Conservation (phyloP, 2,797 vertebrate genomes). For the Podargus strigoides region DNA sequence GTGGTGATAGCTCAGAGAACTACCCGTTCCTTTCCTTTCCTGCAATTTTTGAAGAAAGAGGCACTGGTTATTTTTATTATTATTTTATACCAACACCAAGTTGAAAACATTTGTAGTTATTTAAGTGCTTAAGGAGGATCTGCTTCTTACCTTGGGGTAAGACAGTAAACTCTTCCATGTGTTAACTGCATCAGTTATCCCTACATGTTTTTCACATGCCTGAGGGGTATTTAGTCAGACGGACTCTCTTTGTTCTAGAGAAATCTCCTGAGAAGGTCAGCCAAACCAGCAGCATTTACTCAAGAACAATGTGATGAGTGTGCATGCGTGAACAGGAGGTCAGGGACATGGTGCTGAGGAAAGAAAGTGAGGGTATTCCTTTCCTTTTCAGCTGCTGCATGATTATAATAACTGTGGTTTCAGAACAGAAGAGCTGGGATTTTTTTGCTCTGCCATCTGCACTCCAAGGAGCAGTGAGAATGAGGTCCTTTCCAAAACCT, state of each 20-base stretch:
- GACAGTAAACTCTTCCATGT: slow-evolving; percentile 23
- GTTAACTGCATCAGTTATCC: not conserved
- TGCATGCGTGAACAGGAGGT: not conserved
- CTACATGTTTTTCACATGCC: not conserved
- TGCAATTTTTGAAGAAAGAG: not conserved
- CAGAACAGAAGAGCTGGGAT: not conserved
- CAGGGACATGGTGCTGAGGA: not conserved
- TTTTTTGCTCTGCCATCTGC: not conserved
- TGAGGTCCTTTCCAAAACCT: not conserved
- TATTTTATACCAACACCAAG: slow-evolving; percentile 21
- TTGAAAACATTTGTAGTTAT: slow-evolving; percentile 53
- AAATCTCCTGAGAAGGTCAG: not conserved
- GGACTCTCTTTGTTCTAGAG: not conserved
- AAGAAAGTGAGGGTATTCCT: not conserved
- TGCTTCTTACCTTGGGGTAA: slow-evolving; percentile 10
- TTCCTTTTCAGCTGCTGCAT: not conserved
- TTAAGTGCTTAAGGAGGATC: slow-evolving; percentile 46
- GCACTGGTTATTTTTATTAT: not conserved
- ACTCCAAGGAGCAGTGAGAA: not conserved
- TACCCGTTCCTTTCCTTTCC: not conserved
- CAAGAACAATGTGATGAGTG: not conserved
- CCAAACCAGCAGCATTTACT: not conserved
- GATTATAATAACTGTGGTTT: not conserved
- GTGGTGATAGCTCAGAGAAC: not conserved
- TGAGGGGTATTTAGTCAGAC: not conserved